Percentiles rank a stretch among this genome's conserved stretches.
phyloP scores from a whole-genome alignment of 2,888 invertebrate species.

The Drosophila anomelani region DNA sequence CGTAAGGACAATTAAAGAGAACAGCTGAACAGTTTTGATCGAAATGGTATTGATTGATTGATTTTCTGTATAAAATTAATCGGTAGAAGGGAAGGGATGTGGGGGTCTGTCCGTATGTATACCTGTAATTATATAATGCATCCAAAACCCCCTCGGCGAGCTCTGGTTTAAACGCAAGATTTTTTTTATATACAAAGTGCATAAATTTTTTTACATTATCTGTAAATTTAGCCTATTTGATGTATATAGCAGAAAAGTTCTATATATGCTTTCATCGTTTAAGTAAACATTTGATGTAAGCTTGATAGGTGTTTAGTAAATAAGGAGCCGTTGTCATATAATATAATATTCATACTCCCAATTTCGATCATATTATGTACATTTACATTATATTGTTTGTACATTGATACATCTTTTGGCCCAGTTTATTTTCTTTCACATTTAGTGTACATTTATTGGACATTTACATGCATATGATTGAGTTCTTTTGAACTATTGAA shows the following conservation, averaged over 20 bases:
- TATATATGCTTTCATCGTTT: background rate
- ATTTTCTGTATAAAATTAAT: background rate
- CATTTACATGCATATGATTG: slow-evolving; percentile 37
- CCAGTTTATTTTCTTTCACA: slow-evolving; percentile 4
- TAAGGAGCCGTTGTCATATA: background rate
- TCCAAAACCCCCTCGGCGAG: background rate
- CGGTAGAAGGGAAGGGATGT: too few relatives aligned
- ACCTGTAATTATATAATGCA: background rate
- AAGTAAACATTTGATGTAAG: slow-evolving; percentile 1
- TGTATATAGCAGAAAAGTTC: background rate
- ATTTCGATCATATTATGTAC: slow-evolving; percentile 2
- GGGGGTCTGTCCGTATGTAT: slow-evolving; percentile 12
- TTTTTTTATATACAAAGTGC: background rate
- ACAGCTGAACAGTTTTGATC: slow-evolving; percentile 25
- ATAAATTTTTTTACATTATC: background rate
- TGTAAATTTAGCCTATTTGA: background rate
- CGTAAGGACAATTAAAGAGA: slow-evolving; percentile 36
- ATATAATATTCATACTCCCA: background rate
- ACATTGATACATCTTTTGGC: too few relatives aligned
- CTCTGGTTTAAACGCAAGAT: background rate
- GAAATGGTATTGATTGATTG: slow-evolving; percentile 13
- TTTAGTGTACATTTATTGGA: slow-evolving; percentile 34
- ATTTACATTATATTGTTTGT: slow-evolving; percentile 14
- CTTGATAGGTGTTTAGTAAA: background rate
- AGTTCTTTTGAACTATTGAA: slow-evolving; percentile 8